Base-by-base conservation (phyloP, 2,113 vertebrate species). In the Rhizomys pruinosus region DNA sequence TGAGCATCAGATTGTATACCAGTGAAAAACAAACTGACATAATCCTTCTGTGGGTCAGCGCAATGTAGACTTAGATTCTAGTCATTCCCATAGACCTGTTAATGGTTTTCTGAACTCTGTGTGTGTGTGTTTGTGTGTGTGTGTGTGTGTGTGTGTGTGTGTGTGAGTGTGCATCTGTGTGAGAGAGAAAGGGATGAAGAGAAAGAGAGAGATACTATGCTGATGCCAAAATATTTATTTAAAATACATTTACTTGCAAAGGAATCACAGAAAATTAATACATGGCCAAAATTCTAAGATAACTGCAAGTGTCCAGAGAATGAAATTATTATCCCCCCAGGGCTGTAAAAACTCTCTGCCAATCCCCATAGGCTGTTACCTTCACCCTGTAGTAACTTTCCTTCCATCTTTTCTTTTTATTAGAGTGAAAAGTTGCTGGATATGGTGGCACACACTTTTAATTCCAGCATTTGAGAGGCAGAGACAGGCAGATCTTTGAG, bases 221-320 rank as follows among this genome's bases (percentile, higher is more conserved):
- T 68, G 32, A 42, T 73, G 61, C 25, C 57, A 76, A 66, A 87
- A 57, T 37, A 39, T 71, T 94, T 59, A 85, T 59, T 87, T 23
- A 66, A 79, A 59, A 63, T 19, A 76, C 74, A 72, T 88, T 80
- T 87, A 59, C 69, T 69, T 92, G 71, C 17, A 63, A 84, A 92
- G 39, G 11, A 92, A 81, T 52, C 55, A 25, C 57, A 19, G n/a
- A 76, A 94, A 87, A 82, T 78, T 12, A 73, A 61, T 39, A 93
- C 42, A 19, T 63, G 92, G 61, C 68, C 63, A 93, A 78, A 89
- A 47, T 69, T 84, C 20, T 68, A 66, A 63, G 13, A 57, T 76
- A 93, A 52, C 22, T 66, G 2, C 63, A 84, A 63, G 27, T 25
- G 87, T 9, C 69, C 19, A 17, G 72, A 52, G 27, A 86, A 64